Conservation (phyloP, 2,113 vertebrate species). For the Pandion haliaetus region DNA sequence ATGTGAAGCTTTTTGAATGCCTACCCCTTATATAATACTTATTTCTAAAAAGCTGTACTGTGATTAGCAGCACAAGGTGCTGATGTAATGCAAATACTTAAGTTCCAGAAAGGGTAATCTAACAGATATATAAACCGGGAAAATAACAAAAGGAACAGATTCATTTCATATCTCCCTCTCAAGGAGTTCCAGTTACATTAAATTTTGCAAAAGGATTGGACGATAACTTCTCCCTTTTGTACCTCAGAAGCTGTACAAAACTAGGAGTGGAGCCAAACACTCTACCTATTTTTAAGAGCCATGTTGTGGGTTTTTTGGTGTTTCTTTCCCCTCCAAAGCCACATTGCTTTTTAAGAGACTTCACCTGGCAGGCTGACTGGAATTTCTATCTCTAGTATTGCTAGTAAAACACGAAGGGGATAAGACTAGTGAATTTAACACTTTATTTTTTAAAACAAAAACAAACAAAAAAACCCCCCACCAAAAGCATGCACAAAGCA, state of each 20-base stretch:
- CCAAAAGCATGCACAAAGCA: background rate
- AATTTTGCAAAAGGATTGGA: background rate
- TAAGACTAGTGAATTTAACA: background rate
- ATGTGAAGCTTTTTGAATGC: background rate
- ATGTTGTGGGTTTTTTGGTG: background rate
- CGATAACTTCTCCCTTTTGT: background rate
- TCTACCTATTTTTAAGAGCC: background rate
- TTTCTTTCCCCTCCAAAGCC: background rate
- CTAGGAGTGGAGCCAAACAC: background rate
- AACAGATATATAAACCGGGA: background rate
- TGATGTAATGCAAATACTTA: background rate
- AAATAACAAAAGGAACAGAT: background rate
- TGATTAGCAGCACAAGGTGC: background rate
- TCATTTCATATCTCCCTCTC: background rate
- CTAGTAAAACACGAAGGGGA: background rate
- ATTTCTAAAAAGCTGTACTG: background rate
- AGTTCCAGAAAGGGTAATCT: background rate
- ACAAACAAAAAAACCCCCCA: background rate
- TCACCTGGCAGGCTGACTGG: background rate
- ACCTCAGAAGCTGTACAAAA: background rate
- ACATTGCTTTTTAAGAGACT: background rate
- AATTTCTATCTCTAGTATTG: background rate
- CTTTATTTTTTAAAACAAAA: background rate
- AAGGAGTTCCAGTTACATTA: background rate
- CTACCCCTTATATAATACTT: background rate